Evolutionary conservation across 2,797 vertebrate species (phyloP).

Genomic region (Anniella stebbinsi): DNA sequence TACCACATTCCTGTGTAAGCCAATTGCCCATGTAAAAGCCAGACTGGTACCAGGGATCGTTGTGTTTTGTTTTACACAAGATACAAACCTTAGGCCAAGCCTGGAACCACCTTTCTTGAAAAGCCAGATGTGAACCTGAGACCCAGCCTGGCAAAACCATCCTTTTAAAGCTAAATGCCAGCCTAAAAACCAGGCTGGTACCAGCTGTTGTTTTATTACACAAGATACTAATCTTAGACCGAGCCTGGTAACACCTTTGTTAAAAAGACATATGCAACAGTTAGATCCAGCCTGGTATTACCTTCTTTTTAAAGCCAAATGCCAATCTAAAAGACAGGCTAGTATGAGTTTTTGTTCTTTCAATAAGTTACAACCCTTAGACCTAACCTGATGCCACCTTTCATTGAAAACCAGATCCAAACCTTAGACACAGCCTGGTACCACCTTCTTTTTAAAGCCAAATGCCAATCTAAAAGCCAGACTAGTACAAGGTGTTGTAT

Average conservation of each 20-base stretch:
- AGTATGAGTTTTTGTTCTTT: too few species aligned
- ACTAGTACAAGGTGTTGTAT: not conserved
- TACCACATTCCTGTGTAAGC: too few species aligned
- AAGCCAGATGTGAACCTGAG: not conserved
- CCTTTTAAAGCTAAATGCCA: not conserved
- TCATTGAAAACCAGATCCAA: not conserved
- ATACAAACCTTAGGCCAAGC: too few species aligned
- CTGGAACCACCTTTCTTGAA: not conserved
- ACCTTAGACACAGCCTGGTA: not conserved
- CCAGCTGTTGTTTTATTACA: not conserved
- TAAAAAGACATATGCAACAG: too few species aligned
- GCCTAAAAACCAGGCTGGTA: not conserved
- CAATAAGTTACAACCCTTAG: too few species aligned
- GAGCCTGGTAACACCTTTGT: not conserved
- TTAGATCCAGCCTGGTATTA: too few species aligned
- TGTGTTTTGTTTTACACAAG: too few species aligned
- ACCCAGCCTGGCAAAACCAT: not conserved
- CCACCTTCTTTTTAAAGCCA: not conserved
- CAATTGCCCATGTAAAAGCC: too few species aligned
- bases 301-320: not conserved
- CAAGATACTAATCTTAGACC: not conserved
- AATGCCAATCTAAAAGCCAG: too few species aligned
- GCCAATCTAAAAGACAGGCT: too few species aligned
- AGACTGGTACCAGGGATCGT: too few species aligned
- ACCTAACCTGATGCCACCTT: too few species aligned